phyloP scores from a whole-genome alignment of 2,888 invertebrate species.

The Lochmaea crataegi region DNA sequence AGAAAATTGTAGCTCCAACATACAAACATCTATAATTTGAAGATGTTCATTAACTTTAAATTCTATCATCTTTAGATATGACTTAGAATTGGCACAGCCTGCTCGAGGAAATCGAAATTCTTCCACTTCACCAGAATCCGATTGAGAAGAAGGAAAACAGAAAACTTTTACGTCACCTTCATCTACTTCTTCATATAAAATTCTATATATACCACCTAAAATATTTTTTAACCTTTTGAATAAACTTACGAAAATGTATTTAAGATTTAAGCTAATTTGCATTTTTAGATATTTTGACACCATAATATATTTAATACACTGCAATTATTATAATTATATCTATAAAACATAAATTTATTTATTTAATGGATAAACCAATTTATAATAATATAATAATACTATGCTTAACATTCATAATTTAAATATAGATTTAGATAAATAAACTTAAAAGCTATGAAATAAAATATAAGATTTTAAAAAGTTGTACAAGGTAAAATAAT shows the following conservation, averaged over 20 bases:
- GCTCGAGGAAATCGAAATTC: slow-evolving; percentile 90
- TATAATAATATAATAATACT: too few relatives aligned
- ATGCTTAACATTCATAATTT: too few relatives aligned
- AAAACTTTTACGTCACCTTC: slow-evolving; percentile 92
- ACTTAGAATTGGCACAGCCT: slow-evolving; percentile 91
- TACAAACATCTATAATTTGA: slow-evolving; percentile 80
- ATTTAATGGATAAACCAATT: too few relatives aligned
- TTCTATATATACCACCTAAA: slow-evolving; percentile 80
- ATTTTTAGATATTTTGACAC: too few relatives aligned
- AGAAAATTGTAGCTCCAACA: slow-evolving; percentile 80
- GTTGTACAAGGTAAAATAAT: too few relatives aligned
- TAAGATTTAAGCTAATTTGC: background rate
- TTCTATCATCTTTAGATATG: slow-evolving; percentile 86
- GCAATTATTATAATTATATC: background rate
- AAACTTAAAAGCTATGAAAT: too few relatives aligned
- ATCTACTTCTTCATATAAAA: slow-evolving; percentile 89
- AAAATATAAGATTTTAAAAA: too few relatives aligned
- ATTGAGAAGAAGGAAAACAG: slow-evolving; percentile 86
- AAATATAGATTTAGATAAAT: too few relatives aligned
- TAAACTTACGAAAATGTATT: background rate
- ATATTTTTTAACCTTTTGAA: slow-evolving; percentile 36
- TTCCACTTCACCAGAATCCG: slow-evolving; percentile 82
- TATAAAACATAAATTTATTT: background rate
- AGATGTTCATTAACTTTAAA: slow-evolving; percentile 75
- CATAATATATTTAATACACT: too few relatives aligned